Evolutionary conservation across 37 sponge, comb jelly and placozoan genomes (phyloP).

Genomic region (Beroe ovata): DNA sequence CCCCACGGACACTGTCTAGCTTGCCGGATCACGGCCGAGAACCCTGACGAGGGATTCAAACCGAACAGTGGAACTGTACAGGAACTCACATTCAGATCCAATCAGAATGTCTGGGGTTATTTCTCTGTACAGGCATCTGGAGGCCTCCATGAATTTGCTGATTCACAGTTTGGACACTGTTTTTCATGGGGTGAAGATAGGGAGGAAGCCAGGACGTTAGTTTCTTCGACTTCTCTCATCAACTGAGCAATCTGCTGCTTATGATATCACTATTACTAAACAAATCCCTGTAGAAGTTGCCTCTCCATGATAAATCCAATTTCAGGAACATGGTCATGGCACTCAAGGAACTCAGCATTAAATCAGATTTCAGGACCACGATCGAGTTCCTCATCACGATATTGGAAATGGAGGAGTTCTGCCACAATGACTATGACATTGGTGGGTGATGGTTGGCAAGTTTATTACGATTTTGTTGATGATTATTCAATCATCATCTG

Average conservation of each 20-base stretch:
- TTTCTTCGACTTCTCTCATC: too few species aligned
- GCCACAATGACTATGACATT: constrained; percentile 81
- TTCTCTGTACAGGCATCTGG: constrained; percentile 96
- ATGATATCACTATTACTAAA: too few species aligned
- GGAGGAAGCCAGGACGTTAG: constrained; percentile 84
- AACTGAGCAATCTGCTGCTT: too few species aligned
- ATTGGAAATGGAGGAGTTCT: constrained; percentile 85
- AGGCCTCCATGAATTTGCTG: constrained; percentile 98
- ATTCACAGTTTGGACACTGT: constrained; percentile 98
- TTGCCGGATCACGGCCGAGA: constrained; percentile 97
- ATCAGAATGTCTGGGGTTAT: constrained; percentile 98
- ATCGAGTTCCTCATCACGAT: constrained; percentile 93
- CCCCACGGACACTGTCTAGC: constrained; percentile 97
- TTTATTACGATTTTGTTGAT: too few species aligned
- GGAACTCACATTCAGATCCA: constrained; percentile 92
- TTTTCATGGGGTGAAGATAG: constrained; percentile 98
- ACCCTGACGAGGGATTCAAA: constrained; percentile 97
- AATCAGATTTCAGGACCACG: constrained; percentile 96
- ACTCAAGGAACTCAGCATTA: constrained; percentile 88
- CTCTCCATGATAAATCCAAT: too few species aligned
- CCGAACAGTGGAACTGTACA: constrained; percentile 92
- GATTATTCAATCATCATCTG: too few species aligned
- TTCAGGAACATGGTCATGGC: constrained; percentile 94
- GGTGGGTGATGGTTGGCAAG: too few species aligned
- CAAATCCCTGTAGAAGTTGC: too few species aligned